Base-by-base conservation (phyloP, 1,140 invertebrate species). In the Drosophila murphyi region DNA sequence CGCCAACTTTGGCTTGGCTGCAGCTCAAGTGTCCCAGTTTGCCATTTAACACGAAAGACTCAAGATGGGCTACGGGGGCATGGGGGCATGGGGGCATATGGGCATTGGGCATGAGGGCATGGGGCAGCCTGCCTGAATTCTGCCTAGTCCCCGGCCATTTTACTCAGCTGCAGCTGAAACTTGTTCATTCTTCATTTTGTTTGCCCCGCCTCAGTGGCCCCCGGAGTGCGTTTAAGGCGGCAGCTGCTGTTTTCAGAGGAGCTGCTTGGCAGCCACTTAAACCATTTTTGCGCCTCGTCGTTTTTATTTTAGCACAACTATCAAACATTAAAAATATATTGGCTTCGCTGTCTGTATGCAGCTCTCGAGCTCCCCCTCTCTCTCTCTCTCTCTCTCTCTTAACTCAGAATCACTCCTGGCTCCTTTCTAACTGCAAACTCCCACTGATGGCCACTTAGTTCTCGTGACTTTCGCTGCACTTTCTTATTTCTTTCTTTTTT, bases 281-380 rank as follows among this genome's bases (percentile, higher is more conserved):
- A 82, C 59, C 48, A 76, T 76, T 79, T 73, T 69, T 74, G 69
- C 69, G 63, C 68, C 83, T 69, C 64, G 75, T 82, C 80, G 70
- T 80, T 88, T 82, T 80, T 82, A 76, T 88, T 88, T 88, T 89
- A 80, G 73, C 68, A 78, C 59, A 88, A 88, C 83, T 89, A 88
- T 88, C 83, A 88, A 88, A 80, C 83, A 88, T 88, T 88, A 89
- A 88, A 88, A 89, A 88, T 88, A 89, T 88, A 88, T 87, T 87
- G 82, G 85, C 79, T 65, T 68, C 67, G 64, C 69, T 76, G 73
- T 75, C 81, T 73, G 52, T 57, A 31, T 20, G 29, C 47, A 34
- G 47, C n/a, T 43, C n/a, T n/a, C 39, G n/a, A n/a, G 39, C 20
- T 20, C 20, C n/a, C n/a, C n/a, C 20, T 20, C 20, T 1, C 20